Percentiles rank a stretch among this genome's conserved stretches.
Conservation (phyloP, 2,113 vertebrate genomes). For the Podarcis cretensis region DNA sequence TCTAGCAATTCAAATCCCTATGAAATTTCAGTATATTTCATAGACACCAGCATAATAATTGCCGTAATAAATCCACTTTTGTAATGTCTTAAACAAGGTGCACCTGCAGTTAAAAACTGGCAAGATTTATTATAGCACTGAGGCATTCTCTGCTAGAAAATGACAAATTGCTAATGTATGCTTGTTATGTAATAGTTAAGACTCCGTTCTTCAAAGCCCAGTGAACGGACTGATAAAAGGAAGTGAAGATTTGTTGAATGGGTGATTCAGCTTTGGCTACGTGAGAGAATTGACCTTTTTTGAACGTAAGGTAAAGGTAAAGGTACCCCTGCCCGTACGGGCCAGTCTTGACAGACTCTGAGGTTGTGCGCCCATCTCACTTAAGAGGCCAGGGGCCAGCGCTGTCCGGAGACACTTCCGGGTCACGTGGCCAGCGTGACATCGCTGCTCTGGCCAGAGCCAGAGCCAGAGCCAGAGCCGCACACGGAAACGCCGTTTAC, state of each 20-base stretch:
- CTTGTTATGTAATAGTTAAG: neutral
- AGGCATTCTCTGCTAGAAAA: neutral
- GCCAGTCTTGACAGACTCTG: too few relatives aligned
- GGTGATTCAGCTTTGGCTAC: neutral
- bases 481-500: too few relatives aligned
- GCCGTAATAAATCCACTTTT: constrained; percentile 6
- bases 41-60: neutral
- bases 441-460: too few relatives aligned
- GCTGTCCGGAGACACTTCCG: too few relatives aligned
- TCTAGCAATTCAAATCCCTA: neutral
- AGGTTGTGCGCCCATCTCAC: too few relatives aligned
- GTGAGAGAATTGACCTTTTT: neutral
- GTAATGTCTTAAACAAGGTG: constrained; percentile 1
- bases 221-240: neutral
- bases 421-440: too few relatives aligned
- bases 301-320: too few relatives aligned
- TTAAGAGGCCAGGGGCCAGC: too few relatives aligned
- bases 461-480: too few relatives aligned
- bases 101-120: neutral
- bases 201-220: neutral
- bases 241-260: neutral
- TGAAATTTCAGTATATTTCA: constrained; percentile 15
- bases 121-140: neutral
- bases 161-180: neutral
- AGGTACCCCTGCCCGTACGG: too few relatives aligned